These are phyloP conservation scores for Melipona quadrifasciata DNA, from an alignment of 1,140 invertebrate genomes.

Conservation along the genomic window DNA sequence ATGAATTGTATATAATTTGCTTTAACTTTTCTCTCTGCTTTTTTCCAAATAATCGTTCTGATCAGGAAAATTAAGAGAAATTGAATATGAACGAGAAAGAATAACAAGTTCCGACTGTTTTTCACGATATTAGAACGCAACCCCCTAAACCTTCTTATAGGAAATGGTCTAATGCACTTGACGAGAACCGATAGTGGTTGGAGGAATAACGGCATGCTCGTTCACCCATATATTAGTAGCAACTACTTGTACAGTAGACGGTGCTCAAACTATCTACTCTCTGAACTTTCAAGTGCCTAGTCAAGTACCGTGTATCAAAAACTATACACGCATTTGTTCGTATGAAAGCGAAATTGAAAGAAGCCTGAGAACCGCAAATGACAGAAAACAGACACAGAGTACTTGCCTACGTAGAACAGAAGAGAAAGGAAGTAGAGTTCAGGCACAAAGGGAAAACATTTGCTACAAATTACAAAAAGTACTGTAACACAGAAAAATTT, in stretches of 20 bases:
- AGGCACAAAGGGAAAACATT: not conserved
- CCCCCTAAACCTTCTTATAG: not conserved
- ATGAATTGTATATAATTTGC: no score
- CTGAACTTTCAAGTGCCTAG: slow-evolving; percentile 46
- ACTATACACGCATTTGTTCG: slow-evolving; percentile 22
- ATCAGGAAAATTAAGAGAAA: not conserved
- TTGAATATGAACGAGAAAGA: not conserved
- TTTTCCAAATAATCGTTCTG: no score
- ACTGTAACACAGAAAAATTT: not conserved
- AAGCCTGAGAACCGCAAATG: slow-evolving; percentile 7
- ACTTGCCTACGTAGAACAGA: not conserved
- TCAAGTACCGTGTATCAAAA: slow-evolving; percentile 31
- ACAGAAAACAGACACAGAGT: not conserved
- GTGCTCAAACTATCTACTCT: slow-evolving; percentile 57
- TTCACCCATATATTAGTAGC: slow-evolving; percentile 11
- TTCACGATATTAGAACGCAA: not conserved
- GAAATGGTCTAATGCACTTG: slow-evolving; percentile 39
- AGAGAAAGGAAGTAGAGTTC: no score
- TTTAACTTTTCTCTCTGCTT: no score
- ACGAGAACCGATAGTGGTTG: slow-evolving; percentile 26
- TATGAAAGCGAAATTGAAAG: slow-evolving; percentile 17
- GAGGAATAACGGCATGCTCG: slow-evolving; percentile 23
- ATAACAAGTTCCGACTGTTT: not conserved
- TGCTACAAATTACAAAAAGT: not conserved
- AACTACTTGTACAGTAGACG: slow-evolving; percentile 56